phyloP scores from a whole-genome alignment of 2,113 vertebrate species.

The Phyllostomus hastatus region DNA sequence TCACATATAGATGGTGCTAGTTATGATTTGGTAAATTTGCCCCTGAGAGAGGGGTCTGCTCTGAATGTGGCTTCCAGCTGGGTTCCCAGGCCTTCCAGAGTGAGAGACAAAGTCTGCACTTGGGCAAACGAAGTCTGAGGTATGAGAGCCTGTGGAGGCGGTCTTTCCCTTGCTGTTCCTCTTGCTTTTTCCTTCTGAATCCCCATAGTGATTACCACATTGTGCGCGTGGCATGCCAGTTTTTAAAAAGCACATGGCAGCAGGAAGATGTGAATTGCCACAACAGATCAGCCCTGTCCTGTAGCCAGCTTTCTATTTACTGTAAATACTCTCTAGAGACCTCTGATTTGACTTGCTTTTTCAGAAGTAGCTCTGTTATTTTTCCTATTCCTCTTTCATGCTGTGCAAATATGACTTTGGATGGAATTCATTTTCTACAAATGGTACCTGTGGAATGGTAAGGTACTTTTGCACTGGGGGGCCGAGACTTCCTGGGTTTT shows the following conservation, averaged over 20 bases:
- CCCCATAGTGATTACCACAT: neutral
- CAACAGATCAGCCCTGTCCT: neutral
- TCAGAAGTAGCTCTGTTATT: neutral
- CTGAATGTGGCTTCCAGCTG: neutral
- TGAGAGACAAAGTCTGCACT: neutral
- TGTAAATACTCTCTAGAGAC: neutral
- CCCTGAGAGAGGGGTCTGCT: neutral
- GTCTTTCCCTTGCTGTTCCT: neutral
- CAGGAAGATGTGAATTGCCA: neutral
- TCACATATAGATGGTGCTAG: neutral
- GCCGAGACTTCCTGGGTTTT: neutral
- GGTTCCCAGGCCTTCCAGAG: neutral
- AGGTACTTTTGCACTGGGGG: neutral
- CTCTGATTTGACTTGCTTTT: constrained; percentile 10
- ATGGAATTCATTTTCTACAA: constrained; percentile 13
- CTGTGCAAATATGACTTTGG: neutral
- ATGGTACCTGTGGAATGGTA: neutral
- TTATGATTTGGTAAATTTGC: neutral
- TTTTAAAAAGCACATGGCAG: neutral
- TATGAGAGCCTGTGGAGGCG: neutral
- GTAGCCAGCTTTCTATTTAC: neutral
- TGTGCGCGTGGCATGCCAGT: neutral
- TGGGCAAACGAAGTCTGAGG: neutral
- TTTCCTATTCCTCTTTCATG: neutral
- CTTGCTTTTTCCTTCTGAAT: neutral